Evolutionary conservation across 2,113 vertebrate species (phyloP).

Genomic region (Okapia johnstoni): DNA sequence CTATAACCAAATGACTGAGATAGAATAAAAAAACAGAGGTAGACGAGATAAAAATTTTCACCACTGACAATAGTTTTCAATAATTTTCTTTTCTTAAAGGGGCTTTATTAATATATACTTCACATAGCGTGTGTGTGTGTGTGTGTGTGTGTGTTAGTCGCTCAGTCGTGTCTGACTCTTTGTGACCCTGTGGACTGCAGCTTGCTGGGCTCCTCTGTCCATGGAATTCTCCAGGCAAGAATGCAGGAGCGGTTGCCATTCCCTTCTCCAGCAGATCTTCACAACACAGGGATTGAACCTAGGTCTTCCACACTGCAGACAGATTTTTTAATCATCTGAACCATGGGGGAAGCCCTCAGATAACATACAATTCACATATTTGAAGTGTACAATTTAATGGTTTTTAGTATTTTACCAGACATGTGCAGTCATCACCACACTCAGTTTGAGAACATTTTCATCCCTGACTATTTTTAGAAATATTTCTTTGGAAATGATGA

Average conservation of each 20-base stretch:
- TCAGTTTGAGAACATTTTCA: background rate
- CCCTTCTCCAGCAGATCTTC: background rate
- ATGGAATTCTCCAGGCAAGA: background rate
- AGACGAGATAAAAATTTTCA: background rate
- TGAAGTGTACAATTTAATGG: background rate
- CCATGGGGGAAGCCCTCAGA: background rate
- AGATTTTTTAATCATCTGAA: background rate
- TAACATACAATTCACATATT: background rate
- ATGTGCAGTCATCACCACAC: background rate
- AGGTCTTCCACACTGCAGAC: background rate
- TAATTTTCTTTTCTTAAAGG: background rate
- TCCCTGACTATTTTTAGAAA: background rate
- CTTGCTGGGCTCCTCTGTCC: background rate
- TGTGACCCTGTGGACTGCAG: background rate
- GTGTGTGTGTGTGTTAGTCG: background rate
- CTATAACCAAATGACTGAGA: background rate
- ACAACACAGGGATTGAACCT: accelerated
- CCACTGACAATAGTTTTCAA: background rate
- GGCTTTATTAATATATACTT: background rate
- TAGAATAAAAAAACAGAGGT: background rate
- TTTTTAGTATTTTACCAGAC: background rate
- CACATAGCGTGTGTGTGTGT: background rate
- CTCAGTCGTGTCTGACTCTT: background rate
- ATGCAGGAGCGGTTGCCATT: background rate
- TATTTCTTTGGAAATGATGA: background rate